Evolutionary conservation across 2,113 vertebrate species (phyloP), one percentile per base, ranked within the genome.

Genomic region (Nyctibius bracteatus): DNA sequence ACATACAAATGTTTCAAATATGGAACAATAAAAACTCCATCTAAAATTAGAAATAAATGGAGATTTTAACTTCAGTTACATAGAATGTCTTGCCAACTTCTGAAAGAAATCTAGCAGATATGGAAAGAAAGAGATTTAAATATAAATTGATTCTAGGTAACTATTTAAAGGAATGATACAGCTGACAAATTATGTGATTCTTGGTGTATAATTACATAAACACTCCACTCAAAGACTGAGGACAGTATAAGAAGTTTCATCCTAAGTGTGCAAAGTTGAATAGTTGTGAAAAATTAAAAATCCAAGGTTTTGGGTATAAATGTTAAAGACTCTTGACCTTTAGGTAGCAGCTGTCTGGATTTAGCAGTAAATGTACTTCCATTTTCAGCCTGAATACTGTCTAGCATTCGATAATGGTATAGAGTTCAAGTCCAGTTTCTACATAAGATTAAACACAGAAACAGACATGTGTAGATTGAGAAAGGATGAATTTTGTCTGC

Each of bases 141-240:
- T 74, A 87, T 33, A 90, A 93, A 94, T 92, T 88, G 33, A 88
- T 82, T 88, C 74, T 72, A 90, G 54, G 52, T 93, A 65, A 68
- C 41, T 74, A 52, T 88, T 86, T 91, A 46, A 71, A 81, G 31
- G 47, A 85, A 65, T 59, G 20, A 47, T 72, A 67, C 24, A 68
- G 68, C 35, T 55, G 58, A 58, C 25, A 81, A 83, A 87, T 46
- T 23, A 15, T 72, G 19, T 79, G 30, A 13, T 49, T 55, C 57
- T 84, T 84, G 30, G 10, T 62, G 9, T n/a, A 43, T 28, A 71
- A 61, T 59, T 91, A 39, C 25, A 47, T 43, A 44, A 67, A 52
- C 27, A 78, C 8, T 51, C 19, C 33, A 71, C 39, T 31, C 35
- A 59, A 74, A 54, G 47, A 46, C 43, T 67, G 24, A 66, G 43